Percentiles rank a stretch among this genome's conserved stretches.
Evolutionary conservation across 2,113 vertebrate species (phyloP).

Genomic region (Oxygymnocypris stewartii): DNA sequence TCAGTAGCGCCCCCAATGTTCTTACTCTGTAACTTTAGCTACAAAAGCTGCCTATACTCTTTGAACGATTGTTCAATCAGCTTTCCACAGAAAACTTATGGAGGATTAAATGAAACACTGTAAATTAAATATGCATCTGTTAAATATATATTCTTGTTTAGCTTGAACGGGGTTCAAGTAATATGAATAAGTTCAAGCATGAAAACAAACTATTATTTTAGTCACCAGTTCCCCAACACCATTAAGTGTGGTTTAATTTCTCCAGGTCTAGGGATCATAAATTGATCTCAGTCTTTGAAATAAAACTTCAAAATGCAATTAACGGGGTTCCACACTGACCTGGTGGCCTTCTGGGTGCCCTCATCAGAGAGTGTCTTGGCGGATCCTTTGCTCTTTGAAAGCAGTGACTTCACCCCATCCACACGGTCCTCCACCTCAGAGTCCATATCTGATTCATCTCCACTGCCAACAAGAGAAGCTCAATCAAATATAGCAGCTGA

Average conservation of each 20-base stretch:
- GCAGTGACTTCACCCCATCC: constrained; percentile 94
- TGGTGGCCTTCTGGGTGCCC: constrained; percentile 86
- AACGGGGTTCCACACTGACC: constrained; percentile 75
- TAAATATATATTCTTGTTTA: too few relatives aligned
- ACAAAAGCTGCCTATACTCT: not conserved
- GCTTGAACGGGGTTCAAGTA: not conserved
- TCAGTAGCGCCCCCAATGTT: not conserved
- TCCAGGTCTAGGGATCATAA: not conserved
- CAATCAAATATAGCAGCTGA: not conserved
- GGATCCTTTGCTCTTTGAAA: constrained; percentile 81
- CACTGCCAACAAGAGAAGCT: constrained; percentile 71
- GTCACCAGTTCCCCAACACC: not conserved
- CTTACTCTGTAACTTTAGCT: not conserved
- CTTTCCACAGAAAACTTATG: not conserved
- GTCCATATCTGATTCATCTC: constrained; percentile 89
- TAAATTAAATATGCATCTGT: too few relatives aligned
- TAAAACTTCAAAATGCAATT: not conserved
- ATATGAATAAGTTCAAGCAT: too few relatives aligned
- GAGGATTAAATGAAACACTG: not conserved
- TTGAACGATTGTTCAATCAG: not conserved
- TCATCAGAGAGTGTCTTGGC: constrained; percentile 88
- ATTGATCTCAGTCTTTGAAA: not conserved
- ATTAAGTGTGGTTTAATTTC: not conserved
- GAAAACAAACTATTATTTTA: not conserved
- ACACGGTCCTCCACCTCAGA: constrained; percentile 95